Base-by-base conservation (phyloP, 2,888 invertebrate species). In the Athetis lepigone region DNA sequence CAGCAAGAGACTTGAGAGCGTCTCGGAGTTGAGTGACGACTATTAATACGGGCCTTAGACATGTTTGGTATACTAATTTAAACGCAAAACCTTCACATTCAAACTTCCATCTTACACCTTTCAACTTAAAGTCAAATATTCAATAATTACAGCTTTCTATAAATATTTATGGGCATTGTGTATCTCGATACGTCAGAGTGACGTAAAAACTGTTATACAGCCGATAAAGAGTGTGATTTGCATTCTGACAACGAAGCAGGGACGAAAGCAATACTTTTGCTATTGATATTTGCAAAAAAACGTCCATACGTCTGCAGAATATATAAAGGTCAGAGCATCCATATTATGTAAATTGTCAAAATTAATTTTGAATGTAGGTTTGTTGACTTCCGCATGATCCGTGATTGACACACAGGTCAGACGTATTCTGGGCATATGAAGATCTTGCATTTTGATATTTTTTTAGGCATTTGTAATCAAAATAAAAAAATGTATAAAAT, bases 21-120 rank as follows among this genome's bases (percentile, higher is more conserved):
- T n/a, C n/a, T n/a, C n/a, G n/a, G n/a, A n/a, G n/a, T n/a, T n/a
- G n/a, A n/a, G n/a, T n/a, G n/a, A n/a, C n/a, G n/a, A n/a, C n/a
- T n/a, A n/a, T n/a, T n/a, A n/a, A n/a, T n/a, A n/a, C n/a, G n/a
- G n/a, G n/a, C n/a, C 40, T 9, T 18, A 57, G 63, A 78, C 82
- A 79, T 84, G 82, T 75, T 80, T 77, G 43, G 77, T 62, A 62
- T 84, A 71, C 71, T 57, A 58, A 82, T 79, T 54, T 66, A 49
- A 61, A 68, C 49, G 54, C 39, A 37, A 40, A 51, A 36, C 19
- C 49, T 52, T 36, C 47, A 45, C 56, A 66, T 68, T 70, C 43
- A 57, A 72, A 60, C 9, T 64, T 54, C 49, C 29, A 63, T 63
- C 62, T 77, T 69, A 73, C 36, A n/a, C 9, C 27, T 16, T 52